Base-by-base conservation (phyloP, 30 jellyfish, hydroid and myxozoan species). In the Aurelia sp. region DNA sequence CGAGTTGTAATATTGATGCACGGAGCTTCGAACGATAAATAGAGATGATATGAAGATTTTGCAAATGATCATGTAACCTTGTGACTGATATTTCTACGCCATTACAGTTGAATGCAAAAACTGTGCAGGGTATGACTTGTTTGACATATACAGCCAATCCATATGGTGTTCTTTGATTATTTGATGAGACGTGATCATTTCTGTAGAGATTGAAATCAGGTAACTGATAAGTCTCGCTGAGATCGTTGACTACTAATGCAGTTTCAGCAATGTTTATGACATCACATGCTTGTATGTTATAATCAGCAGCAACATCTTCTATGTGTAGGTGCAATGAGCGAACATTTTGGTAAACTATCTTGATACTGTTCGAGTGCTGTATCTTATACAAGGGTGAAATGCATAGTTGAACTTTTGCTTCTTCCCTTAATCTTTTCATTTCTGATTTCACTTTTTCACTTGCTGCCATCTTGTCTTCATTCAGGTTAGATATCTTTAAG, bases 191-290 rank as follows among this genome's bases (percentile, higher is more conserved):
- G 13, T 33, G 30, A 48, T 74, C 86, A 74, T 74, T 79, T 63
- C 68, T 79, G 83, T 79, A 65, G 0, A 63, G 27, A 22, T 59
- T 9, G 6, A 79, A 79, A 13, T 63, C n/a, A 3, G 51, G 9
- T 20, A 47, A 12, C 9, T 61, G 18, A n/a, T 61, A 79, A 13
- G 33, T 67, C 33, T 30, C 52, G 3, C 35, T 44, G 38, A 33
- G 21, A 38, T 38, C 50, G 50, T 38, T 38, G 2, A 0, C 38
- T 20, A 31, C 16, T 0, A 78, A 59, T 31, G 44, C 20, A 2
- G 89, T 60, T 27, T 79, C 90, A 6, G 60, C 90, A 79, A 79
- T 33, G 27, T 18, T 78, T 13, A 12, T 24, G 9, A 79, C 65
- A 79, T 59, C 90, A 27, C 68, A 16, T 6, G 90, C 68, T 8